These are phyloP conservation scores for Argentina silus DNA, from an alignment of 2,797 vertebrate species.

Conservation along the genomic window DNA sequence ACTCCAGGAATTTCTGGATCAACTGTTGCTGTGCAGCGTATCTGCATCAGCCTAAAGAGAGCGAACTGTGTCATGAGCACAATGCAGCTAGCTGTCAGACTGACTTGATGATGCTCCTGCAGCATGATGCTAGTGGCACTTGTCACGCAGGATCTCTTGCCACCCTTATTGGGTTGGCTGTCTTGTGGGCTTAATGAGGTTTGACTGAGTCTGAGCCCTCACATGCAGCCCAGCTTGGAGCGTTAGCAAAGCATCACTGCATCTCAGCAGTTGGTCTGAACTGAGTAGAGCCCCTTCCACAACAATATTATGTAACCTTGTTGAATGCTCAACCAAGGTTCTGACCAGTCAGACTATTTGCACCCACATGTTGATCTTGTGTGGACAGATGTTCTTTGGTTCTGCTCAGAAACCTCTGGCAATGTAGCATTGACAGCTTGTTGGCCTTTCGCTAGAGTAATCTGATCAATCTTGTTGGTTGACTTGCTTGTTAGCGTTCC, in stretches of 20 bases:
- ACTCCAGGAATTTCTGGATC: background rate
- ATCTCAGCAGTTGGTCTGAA: conserved; percentile 41
- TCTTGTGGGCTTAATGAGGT: conserved; percentile 57
- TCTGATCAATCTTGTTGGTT: too few relatives aligned
- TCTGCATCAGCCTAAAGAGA: background rate
- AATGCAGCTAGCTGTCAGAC: background rate
- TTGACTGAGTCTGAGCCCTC: conserved; percentile 56
- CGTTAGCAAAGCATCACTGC: conserved; percentile 55
- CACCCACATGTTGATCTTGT: too few relatives aligned
- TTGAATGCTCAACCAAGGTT: conserved; percentile 36
- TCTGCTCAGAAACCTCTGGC: too few relatives aligned
- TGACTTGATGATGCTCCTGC: conserved; percentile 25
- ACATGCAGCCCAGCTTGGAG: conserved; percentile 36
- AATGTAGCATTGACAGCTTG: too few relatives aligned
- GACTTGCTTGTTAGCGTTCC: too few relatives aligned
- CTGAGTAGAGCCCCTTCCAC: conserved; percentile 40
- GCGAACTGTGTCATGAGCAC: background rate
- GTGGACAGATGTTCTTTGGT: too few relatives aligned
- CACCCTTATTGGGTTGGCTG: conserved; percentile 58
- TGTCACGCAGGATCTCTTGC: conserved; percentile 32
- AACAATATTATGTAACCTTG: conserved; percentile 49
- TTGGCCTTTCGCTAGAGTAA: too few relatives aligned
- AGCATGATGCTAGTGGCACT: conserved; percentile 32
- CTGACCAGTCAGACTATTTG: conserved; percentile 36
- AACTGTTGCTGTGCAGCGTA: background rate